Evolutionary conservation across 2,113 vertebrate genomes (phyloP), one percentile per base, ranked within the genome.

Genomic region (Machaerirhynchus nigripectus): DNA sequence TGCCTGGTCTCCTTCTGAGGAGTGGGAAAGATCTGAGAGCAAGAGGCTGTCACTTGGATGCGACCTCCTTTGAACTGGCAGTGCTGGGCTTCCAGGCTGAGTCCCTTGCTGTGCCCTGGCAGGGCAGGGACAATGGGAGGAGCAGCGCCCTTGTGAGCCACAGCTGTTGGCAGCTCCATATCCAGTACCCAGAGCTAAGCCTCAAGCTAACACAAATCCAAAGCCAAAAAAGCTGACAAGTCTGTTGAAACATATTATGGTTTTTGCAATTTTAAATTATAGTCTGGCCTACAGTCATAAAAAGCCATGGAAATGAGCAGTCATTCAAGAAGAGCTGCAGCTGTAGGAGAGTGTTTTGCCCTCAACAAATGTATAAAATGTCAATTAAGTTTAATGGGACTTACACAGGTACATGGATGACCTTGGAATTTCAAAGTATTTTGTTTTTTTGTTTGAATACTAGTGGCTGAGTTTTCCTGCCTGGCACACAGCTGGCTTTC

Each of bases 261-360:
- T 9, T 87, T 83, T 76, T 82, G 26, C 20, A 10, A 13, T 75
- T 85, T 93, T 40, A 60, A 57, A 56, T 44, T 23, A 8, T 71
- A 52, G 71, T 40, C 53, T 85, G 61, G 31, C 31, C 57, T 70
- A 33, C 12, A 19, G 59, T 76, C 47, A 47, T 73, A 70, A 89
- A 92, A 92, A 87, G n/a, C 50, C 63, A 37, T 55, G 65, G 50
- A 80, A 87, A 87, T 37, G 39, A 71, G 39, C 74, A 89, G 28
- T 61, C 40, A 55, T 67, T 76, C 69, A 79, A 83, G 88, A 84
- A 85, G 71, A 73, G 60, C 59, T 86, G 88, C 85, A 90, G 79
- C 75, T 95, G 60, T 57, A 76, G 35, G 35, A 55, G 42, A 68
- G 53, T 22, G 30, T 60, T 85, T 84, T 85, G 53, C 61, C 42